Percentiles rank a stretch among this genome's conserved stretches.
Evolutionary conservation across 2,888 invertebrate genomes (phyloP).

Genomic region (Osedax frankpressi): DNA sequence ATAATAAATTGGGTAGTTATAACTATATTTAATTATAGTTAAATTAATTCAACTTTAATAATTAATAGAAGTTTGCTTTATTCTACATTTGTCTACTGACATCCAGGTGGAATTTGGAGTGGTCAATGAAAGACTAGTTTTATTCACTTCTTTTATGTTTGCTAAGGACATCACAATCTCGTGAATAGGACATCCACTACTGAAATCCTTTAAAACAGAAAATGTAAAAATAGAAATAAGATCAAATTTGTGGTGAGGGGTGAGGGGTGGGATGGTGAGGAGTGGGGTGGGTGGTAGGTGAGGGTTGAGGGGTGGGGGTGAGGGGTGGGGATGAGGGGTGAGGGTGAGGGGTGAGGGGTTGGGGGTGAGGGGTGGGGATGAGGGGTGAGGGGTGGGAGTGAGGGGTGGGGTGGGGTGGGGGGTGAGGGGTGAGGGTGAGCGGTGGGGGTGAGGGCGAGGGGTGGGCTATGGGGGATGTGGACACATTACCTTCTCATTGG

Average conservation of each 20-base stretch:
- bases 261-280: no score
- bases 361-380: neutral
- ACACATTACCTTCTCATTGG: constrained; percentile 33
- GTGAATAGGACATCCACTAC: constrained; percentile 37
- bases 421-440: neutral
- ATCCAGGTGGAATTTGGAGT: constrained; percentile 25
- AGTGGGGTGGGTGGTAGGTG: no score
- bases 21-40: no score
- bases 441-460: neutral
- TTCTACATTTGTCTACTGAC: no score
- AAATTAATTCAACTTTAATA: no score
- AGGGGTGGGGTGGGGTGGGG: neutral
- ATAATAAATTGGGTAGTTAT: no score
- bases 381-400: neutral
- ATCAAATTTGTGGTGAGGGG: no score
- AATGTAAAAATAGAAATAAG: no score
- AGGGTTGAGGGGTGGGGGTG: no score
- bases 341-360: neutral
- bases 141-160: constrained; percentile 37
- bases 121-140: constrained; percentile 35
- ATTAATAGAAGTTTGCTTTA: no score
- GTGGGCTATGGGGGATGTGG: neutral
- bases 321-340: neutral
- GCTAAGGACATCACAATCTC: constrained; percentile 40
- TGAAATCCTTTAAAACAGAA: constrained; percentile 42